Conservation (phyloP, 2,113 vertebrate genomes). For the Pelmatolapia mariae region DNA sequence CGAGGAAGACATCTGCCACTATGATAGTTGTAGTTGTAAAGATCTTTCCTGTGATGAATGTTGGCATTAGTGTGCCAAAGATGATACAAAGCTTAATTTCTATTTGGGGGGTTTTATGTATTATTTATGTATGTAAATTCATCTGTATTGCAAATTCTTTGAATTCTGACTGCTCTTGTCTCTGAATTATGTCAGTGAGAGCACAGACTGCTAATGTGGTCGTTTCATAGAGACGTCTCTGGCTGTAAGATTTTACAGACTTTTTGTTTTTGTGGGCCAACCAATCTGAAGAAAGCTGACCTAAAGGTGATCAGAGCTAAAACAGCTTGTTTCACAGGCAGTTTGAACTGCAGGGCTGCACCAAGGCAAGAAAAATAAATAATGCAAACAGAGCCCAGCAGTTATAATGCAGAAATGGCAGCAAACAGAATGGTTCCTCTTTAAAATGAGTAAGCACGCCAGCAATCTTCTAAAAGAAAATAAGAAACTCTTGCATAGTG, state of each 20-base stretch:
- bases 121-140: background rate
- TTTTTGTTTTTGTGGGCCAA: background rate
- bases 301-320: background rate
- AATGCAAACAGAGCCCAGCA: background rate
- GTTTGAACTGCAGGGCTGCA: background rate
- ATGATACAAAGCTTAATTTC: rapidly evolving
- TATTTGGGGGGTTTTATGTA: background rate
- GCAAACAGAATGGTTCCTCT: background rate
- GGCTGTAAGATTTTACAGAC: background rate
- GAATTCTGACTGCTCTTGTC: background rate
- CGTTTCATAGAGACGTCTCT: background rate
- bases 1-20: background rate
- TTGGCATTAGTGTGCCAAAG: background rate
- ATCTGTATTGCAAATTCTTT: background rate
- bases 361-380: background rate
- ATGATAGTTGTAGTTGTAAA: background rate
- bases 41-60: background rate
- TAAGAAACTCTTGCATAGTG: too few species aligned
- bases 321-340: background rate
- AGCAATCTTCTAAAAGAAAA: background rate
- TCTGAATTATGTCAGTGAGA: background rate
- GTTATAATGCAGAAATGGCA: background rate
- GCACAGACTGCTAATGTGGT: background rate
- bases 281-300: background rate
- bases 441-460: background rate